phyloP scores from a whole-genome alignment of 2,113 vertebrate genomes.

The Hippopotamus amphibius region DNA sequence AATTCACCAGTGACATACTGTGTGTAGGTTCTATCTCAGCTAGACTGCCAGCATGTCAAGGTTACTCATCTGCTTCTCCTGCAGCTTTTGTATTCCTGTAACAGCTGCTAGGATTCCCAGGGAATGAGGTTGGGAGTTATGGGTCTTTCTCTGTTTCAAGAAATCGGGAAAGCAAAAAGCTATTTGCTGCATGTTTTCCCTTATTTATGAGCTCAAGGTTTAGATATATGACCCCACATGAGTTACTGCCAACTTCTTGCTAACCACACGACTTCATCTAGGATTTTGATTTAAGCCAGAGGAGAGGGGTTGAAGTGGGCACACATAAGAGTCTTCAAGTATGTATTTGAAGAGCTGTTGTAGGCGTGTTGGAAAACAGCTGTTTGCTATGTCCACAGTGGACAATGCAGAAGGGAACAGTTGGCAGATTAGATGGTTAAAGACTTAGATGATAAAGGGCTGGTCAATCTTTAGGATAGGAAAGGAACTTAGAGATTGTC shows the following conservation, averaged over 20 bases:
- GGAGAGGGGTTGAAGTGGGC: not conserved
- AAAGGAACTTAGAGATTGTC: not conserved
- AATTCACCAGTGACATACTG: not conserved
- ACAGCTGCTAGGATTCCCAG: slow-evolving; percentile 30
- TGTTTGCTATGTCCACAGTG: slow-evolving; percentile 59
- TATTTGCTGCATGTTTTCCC: not conserved
- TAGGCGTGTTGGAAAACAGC: not conserved
- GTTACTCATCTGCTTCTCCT: not conserved
- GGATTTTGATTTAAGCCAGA: slow-evolving; percentile 17
- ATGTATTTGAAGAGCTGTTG: slow-evolving; percentile 47
- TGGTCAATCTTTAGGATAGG: not conserved
- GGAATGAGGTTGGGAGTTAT: not conserved
- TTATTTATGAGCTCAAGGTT: not conserved
- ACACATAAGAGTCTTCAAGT: slow-evolving; percentile 10
- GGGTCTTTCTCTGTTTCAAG: slow-evolving; percentile 7
- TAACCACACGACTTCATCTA: not conserved
- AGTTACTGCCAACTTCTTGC: slow-evolving; percentile 5
- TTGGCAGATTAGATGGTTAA: slow-evolving; percentile 32
- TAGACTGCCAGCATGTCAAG: not conserved
- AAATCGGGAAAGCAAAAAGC: slow-evolving; percentile 18
- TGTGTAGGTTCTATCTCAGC: not conserved
- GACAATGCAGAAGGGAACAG: not conserved
- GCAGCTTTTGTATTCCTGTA: not conserved
- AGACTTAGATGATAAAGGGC: not conserved
- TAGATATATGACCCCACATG: not conserved